These are phyloP conservation scores for Ammodytes marinus DNA, from an alignment of 2,113 vertebrate species.

Conservation along the genomic window DNA sequence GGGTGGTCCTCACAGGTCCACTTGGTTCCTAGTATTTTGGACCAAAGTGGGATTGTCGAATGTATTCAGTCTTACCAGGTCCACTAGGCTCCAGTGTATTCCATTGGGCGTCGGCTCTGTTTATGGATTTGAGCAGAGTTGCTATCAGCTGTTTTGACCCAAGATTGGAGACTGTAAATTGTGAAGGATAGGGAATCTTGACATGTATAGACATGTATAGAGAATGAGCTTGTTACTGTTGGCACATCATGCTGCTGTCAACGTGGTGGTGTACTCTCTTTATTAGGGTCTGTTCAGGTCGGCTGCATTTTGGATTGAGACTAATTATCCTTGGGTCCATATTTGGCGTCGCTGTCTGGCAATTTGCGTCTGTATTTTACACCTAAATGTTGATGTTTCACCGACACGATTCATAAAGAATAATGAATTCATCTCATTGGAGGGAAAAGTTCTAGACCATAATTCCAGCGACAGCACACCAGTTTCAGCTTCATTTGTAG, in stretches of 20 bases:
- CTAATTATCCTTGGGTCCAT: background rate
- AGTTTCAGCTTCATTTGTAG: slow-evolving; percentile 15
- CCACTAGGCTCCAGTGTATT: background rate
- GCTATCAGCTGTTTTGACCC: background rate
- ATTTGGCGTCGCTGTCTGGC: background rate
- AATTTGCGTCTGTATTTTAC: background rate
- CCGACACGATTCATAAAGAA: background rate
- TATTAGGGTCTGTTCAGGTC: background rate
- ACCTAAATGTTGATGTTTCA: background rate
- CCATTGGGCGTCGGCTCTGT: background rate
- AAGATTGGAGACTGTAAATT: slow-evolving; percentile 1
- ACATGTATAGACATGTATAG: background rate
- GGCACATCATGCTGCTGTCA: background rate
- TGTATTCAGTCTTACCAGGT: background rate
- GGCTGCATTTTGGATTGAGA: background rate
- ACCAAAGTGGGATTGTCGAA: background rate
- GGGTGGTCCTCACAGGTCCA: background rate
- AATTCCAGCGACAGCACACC: background rate
- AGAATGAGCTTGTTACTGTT: slow-evolving; percentile 3
- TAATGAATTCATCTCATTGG: background rate
- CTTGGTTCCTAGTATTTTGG: background rate
- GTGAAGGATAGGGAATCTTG: background rate
- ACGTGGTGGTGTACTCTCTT: background rate
- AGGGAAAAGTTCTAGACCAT: background rate
- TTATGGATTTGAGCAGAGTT: background rate